These are phyloP conservation scores for Amyelois transitella DNA, from an alignment of 1,140 invertebrate species.

Conservation along the genomic window DNA sequence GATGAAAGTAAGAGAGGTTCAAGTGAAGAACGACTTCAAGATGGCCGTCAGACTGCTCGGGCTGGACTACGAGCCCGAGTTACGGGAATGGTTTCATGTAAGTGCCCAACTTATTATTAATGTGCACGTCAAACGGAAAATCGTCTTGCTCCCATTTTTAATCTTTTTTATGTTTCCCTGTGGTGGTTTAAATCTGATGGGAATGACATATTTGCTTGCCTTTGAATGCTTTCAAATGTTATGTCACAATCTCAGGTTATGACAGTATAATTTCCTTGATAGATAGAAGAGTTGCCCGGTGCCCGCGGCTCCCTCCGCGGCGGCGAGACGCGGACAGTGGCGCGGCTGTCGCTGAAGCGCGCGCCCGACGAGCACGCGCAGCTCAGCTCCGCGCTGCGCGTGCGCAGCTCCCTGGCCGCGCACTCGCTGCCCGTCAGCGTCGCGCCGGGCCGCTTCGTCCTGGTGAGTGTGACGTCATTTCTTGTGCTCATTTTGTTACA, in stretches of 20 bases:
- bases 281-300: neutral
- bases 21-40: conserved; percentile 36
- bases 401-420: conserved; percentile 18
- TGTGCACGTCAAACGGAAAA: no score
- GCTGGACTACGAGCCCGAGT: conserved; percentile 18
- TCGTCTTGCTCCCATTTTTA: no score
- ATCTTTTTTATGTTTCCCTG: no score
- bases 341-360: conserved; percentile 19
- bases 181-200: no score
- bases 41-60: conserved; percentile 22
- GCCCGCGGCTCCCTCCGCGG: conserved; percentile 12
- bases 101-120: conserved; percentile 8
- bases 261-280: neutral
- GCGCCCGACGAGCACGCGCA: neutral
- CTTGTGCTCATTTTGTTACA: no score
- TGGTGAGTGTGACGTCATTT: neutral
- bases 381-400: conserved; percentile 5
- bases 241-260: neutral
- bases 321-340: conserved; percentile 12
- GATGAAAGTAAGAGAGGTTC: conserved; percentile 13
- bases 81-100: conserved; percentile 31
- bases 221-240: no score
- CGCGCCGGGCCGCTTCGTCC: conserved; percentile 18
- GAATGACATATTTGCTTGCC: no score
- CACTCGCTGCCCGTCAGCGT: conserved; percentile 47